These are phyloP conservation scores for Elaphurus davidianus DNA, from an alignment of 2,113 vertebrate species.

Conservation along the genomic window DNA sequence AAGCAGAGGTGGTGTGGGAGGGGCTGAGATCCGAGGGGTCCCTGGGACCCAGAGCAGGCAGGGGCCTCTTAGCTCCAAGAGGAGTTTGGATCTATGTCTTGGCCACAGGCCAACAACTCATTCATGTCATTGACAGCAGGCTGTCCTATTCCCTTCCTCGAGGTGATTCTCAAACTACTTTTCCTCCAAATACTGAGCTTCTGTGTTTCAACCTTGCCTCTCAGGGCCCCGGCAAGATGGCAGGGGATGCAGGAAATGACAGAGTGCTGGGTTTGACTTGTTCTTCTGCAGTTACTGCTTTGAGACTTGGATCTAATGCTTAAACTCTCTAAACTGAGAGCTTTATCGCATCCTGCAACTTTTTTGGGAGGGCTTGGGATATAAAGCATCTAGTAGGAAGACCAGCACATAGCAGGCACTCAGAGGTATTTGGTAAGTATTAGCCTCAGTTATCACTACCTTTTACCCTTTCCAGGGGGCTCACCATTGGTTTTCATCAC, in stretches of 20 bases:
- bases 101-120: neutral
- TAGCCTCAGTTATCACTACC: neutral
- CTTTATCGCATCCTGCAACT: neutral
- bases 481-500: neutral
- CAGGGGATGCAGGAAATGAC: neutral
- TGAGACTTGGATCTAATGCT: neutral
- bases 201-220: neutral
- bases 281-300: neutral
- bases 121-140: neutral
- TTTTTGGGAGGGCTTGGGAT: neutral
- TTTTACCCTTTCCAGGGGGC: neutral
- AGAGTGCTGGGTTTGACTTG: neutral
- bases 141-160: neutral
- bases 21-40: neutral
- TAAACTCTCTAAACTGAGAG: neutral
- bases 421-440: neutral
- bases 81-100: neutral
- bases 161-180: neutral
- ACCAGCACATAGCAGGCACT: neutral
- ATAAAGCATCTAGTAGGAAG: neutral
- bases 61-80: neutral
- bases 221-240: neutral
- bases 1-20: neutral
- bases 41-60: neutral
- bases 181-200: no score